A percentile compares a stretch with the other conserved stretches of the same genome.
phyloP scores from a whole-genome alignment of 1,140 invertebrate species.

The Lepidurus arcticus region DNA sequence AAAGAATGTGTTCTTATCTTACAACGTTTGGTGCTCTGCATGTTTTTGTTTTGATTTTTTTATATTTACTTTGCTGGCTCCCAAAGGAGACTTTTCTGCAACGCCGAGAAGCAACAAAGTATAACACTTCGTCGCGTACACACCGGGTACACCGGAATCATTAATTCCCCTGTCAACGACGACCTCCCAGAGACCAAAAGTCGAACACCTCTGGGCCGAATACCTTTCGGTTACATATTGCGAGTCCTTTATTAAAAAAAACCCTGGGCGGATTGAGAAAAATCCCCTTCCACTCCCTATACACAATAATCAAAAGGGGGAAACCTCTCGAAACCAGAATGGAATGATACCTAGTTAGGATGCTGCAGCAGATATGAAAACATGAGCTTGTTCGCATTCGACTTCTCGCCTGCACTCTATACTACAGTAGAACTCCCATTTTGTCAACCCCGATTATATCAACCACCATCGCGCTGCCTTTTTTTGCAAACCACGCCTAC shows the following conservation, averaged over 20 bases:
- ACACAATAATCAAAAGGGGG: background rate
- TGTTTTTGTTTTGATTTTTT: no score
- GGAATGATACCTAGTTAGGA: constrained; percentile 9
- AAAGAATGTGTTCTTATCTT: background rate
- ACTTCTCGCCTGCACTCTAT: background rate
- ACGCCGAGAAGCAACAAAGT: no score
- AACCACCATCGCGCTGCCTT: no score
- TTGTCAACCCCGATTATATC: no score
- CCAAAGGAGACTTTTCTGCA: background rate
- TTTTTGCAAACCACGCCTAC: no score
- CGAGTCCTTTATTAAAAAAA: background rate
- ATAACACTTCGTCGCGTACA: constrained; percentile 8
- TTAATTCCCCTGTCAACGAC: constrained; percentile 2
- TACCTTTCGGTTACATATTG: background rate
- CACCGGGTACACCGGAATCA: background rate
- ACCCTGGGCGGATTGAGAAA: background rate
- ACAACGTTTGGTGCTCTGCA: background rate
- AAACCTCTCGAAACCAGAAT: background rate
- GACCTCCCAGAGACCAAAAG: background rate
- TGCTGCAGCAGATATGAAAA: constrained; percentile 9
- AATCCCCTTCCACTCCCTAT: background rate
- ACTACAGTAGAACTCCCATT: no score
- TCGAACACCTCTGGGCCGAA: background rate
- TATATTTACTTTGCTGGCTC: background rate
- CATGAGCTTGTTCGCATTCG: background rate